Evolutionary conservation across 2,797 vertebrate species (phyloP).

Genomic region (Limosa lapponica): DNA sequence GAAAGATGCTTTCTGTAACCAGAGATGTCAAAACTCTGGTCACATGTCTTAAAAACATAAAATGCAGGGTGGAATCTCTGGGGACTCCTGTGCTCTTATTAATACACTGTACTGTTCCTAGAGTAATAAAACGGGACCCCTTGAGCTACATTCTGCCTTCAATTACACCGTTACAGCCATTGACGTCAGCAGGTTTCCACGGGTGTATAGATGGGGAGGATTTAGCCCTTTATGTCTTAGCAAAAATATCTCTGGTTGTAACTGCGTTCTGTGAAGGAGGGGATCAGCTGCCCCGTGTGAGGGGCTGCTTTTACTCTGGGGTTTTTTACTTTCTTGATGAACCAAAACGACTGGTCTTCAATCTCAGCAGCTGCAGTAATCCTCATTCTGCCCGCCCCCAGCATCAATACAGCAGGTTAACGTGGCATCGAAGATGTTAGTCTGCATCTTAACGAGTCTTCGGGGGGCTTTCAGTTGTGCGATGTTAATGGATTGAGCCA

Average conservation of each 20-base stretch:
- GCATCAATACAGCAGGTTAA: neutral
- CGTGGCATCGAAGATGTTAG: neutral
- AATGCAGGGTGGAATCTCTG: neutral
- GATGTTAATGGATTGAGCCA: neutral
- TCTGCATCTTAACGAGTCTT: neutral
- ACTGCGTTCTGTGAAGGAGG: neutral
- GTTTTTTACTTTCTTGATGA: neutral
- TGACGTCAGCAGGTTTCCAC: neutral
- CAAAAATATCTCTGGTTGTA: neutral
- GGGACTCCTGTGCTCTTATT: neutral
- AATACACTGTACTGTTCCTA: neutral
- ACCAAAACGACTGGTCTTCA: neutral
- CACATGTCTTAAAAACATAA: neutral
- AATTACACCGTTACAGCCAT: neutral
- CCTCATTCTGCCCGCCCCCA: neutral
- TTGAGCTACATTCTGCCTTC: neutral
- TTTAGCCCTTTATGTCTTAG: neutral
- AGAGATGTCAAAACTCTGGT: conserved; percentile 18
- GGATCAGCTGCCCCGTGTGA: neutral
- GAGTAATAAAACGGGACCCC: neutral
- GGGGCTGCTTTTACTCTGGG: neutral
- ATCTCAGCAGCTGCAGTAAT: neutral
- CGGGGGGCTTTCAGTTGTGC: neutral
- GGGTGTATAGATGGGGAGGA: neutral
- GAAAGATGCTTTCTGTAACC: neutral